These are phyloP conservation scores for Pristionchus exspectatus DNA, from an alignment of 2,888 invertebrate species.

Conservation along the genomic window DNA sequence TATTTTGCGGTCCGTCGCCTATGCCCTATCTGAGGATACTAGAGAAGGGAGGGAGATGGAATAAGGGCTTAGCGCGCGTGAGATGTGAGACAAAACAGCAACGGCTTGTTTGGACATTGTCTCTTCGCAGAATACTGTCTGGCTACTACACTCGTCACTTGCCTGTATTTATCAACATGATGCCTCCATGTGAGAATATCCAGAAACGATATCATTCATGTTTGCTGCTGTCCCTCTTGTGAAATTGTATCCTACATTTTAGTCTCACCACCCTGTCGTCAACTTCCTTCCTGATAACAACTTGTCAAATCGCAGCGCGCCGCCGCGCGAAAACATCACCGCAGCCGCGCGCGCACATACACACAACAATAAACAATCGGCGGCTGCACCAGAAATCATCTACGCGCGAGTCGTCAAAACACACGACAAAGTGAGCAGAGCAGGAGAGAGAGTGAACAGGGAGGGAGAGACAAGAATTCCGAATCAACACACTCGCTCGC, in stretches of 20 bases:
- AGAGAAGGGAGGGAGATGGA: conserved; percentile 14
- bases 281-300: conserved; percentile 38
- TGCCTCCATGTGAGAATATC: not conserved
- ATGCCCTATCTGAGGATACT: conserved; percentile 18
- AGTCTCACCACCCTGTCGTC: not conserved
- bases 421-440: conserved; percentile 6
- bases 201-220: not conserved
- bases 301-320: conserved; percentile 12
- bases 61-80: not conserved
- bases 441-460: not conserved
- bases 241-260: not conserved
- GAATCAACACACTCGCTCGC: conserved; percentile 23
- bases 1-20: conserved; percentile 37
- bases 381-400: conserved; percentile 44
- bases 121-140: not conserved
- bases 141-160: not conserved
- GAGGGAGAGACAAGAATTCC: conserved; percentile 13
- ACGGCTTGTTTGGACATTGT: not conserved
- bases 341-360: not conserved
- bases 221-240: not conserved
- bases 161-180: not conserved
- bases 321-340: not conserved
- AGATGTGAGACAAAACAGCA: not conserved
- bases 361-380: not conserved
- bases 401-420: conserved; percentile 26